Conservation (phyloP, 1,140 invertebrate species). For the Dendrolimus punctatus region DNA sequence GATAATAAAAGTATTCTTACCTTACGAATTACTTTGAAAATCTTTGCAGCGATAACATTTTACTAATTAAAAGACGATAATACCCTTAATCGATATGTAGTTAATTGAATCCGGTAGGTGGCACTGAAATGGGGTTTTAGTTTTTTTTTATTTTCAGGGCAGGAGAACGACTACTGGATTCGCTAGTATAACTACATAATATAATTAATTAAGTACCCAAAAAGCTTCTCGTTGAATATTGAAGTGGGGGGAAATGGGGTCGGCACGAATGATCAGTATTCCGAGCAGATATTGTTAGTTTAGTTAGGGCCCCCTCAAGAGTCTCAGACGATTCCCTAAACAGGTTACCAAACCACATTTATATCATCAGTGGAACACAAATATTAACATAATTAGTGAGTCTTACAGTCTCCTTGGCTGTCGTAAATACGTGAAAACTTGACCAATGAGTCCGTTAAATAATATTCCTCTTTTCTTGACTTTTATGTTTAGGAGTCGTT, state of each 20-base stretch:
- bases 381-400: slow-evolving; percentile 55
- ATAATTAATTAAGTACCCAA: slow-evolving; percentile 32
- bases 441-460: slow-evolving; percentile 8
- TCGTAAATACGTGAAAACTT: too few relatives aligned
- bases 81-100: too few relatives aligned
- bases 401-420: slow-evolving; percentile 23
- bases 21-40: too few relatives aligned
- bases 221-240: slow-evolving; percentile 43
- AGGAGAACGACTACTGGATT: too few relatives aligned
- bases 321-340: slow-evolving; percentile 48
- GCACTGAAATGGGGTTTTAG: too few relatives aligned
- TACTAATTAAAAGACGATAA: too few relatives aligned
- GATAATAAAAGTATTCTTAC: too few relatives aligned
- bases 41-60: too few relatives aligned
- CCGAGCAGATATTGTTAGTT: slow-evolving; percentile 43
- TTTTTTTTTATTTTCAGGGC: too few relatives aligned
- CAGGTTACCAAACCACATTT: slow-evolving; percentile 49
- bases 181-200: too few relatives aligned
- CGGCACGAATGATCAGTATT: slow-evolving; percentile 40
- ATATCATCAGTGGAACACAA: slow-evolving; percentile 47
- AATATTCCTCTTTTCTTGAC: not conserved
- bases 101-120: too few relatives aligned
- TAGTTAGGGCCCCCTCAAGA: slow-evolving; percentile 45
- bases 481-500: too few relatives aligned
- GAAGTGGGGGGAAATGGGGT: slow-evolving; percentile 14